Evolutionary conservation across 2,888 invertebrate species (phyloP), one percentile per base, ranked within the genome.

Genomic region (Helicoverpa assulta): DNA sequence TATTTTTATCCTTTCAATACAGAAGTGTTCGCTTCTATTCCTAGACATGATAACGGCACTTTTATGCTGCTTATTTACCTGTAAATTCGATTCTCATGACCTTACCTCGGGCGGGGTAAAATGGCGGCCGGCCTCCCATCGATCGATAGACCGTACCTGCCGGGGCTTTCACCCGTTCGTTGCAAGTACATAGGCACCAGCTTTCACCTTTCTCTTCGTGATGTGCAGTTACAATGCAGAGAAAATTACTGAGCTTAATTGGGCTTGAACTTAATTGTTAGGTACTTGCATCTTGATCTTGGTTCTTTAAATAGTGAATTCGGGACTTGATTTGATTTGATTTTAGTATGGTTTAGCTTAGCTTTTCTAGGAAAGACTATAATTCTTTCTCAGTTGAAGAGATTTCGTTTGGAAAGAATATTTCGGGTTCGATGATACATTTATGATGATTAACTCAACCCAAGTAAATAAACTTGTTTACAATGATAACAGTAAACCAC

Each of bases 151-250:
- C 37, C 18, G 12, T 55, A 19, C n/a, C 52, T 43, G 40, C 5
- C 58, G n/a, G 19, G 63, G 64, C 76, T 76, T 76, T 76, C 80
- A 62, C 12, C 12, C 5, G 2, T 37, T 40, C 51, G 52, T 5
- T 14, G 8, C 0, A 10, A 18, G 60, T 65, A 54, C 33, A 26
- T 70, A n/a, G n/a, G n/a, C n/a, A 19, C 40, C 14, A 10, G 69
- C 76, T 76, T 76, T 76, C 76, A 50, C 54, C 76, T 80, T 80
- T 76, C 76, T 75, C 76, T 69, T 56, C 21, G 55, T 37, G 10
- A 40, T 12, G 16, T 50, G 12, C 14, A 40, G 40, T 40, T 21
- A 74, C 67, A 60, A 67, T 60, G 53, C 37, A 18, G 50, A 65
- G 64, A 61, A 60, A 37, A 57, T 61, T 57, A 18, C 19, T n/a